Evolutionary conservation across 64 coral and sea anemone genomes (phyloP).

Genomic region (Anthopleura sola): DNA sequence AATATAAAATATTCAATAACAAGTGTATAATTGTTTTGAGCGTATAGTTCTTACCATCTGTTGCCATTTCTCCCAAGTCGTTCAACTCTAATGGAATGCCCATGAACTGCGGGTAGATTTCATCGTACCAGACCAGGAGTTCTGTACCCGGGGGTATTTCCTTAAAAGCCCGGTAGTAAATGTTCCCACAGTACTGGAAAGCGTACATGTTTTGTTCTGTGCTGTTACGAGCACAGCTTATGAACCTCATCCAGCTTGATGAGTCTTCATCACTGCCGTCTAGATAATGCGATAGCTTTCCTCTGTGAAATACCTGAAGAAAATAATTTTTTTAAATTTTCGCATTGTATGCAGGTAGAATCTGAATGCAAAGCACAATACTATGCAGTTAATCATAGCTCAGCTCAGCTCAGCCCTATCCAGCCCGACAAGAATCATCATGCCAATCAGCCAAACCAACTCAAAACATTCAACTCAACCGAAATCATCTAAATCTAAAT

Average conservation of each 20-base stretch:
- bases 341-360: no score
- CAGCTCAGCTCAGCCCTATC: no score
- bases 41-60: not conserved
- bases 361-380: no score
- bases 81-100: slow-evolving; percentile 47
- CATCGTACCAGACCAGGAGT: slow-evolving; percentile 78
- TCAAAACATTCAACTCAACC: no score
- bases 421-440: no score
- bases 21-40: not conserved
- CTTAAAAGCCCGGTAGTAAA: slow-evolving; percentile 75
- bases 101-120: slow-evolving; percentile 64
- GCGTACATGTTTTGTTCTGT: slow-evolving; percentile 73
- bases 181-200: slow-evolving; percentile 66
- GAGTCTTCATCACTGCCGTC: slow-evolving; percentile 58
- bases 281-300: slow-evolving; percentile 41
- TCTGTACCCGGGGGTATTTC: slow-evolving; percentile 64
- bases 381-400: no score
- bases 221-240: slow-evolving; percentile 64
- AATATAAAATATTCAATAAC: no score
- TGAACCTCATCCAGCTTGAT: slow-evolving; percentile 81
- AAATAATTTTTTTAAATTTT: not conserved
- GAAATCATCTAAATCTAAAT: no score
- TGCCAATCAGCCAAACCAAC: no score
- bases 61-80: not conserved
- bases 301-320: slow-evolving; percentile 60